These are phyloP conservation scores for Poeciliopsis occidentalis DNA, from an alignment of 2,113 vertebrate genomes.

Conservation along the genomic window DNA sequence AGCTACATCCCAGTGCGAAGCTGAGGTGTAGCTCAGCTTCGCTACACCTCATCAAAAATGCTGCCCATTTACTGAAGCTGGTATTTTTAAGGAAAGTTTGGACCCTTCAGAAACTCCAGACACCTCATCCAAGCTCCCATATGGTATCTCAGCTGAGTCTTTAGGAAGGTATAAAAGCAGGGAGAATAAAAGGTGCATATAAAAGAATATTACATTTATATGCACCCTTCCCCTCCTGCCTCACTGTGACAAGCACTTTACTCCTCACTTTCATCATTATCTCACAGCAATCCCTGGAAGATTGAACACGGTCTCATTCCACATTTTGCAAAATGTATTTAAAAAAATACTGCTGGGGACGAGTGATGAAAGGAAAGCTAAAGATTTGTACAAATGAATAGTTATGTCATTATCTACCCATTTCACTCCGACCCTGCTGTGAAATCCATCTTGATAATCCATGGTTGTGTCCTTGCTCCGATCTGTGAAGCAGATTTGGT, in stretches of 20 bases:
- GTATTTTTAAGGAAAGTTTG: background rate
- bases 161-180: constrained; percentile 18
- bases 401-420: constrained; percentile 60
- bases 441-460: constrained; percentile 49
- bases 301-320: constrained; percentile 32
- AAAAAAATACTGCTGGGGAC: constrained; percentile 33
- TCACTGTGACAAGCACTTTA: constrained; percentile 30
- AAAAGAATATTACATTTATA: constrained; percentile 20
- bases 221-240: constrained; percentile 18
- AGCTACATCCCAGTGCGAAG: too few relatives aligned
- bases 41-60: too few relatives aligned
- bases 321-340: constrained; percentile 27
- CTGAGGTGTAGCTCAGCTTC: too few relatives aligned
- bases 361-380: constrained; percentile 35
- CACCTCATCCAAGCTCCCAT: constrained; percentile 22
- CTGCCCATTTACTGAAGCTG: background rate
- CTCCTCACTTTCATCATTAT: constrained; percentile 44
- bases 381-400: constrained; percentile 47
- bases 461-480: constrained; percentile 60
- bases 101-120: background rate
- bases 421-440: constrained; percentile 43
- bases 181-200: constrained; percentile 32
- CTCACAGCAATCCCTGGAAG: constrained; percentile 14
- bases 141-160: constrained; percentile 6
- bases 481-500: constrained; percentile 53